Conservation (phyloP, 1,140 invertebrate species). For the Tribolium madens region DNA sequence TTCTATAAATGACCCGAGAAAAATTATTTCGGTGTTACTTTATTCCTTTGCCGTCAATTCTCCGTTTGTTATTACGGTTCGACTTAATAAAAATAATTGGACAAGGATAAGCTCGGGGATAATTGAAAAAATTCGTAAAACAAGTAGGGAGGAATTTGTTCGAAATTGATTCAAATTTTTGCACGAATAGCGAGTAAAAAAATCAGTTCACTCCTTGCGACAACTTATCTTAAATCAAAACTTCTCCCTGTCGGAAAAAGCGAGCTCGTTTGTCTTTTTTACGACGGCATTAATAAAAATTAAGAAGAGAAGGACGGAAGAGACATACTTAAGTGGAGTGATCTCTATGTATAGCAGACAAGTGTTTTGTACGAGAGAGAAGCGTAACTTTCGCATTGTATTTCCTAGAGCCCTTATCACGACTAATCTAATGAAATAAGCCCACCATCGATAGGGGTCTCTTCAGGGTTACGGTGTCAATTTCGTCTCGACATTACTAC, state of each 20-base stretch:
- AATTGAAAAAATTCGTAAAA: not conserved
- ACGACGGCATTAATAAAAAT: slow-evolving; percentile 17
- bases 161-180: not conserved
- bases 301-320: not conserved
- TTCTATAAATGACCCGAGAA: slow-evolving; percentile 18
- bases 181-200: not conserved
- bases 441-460: slow-evolving; percentile 22
- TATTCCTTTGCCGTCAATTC: not conserved
- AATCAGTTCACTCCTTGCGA: slow-evolving; percentile 7
- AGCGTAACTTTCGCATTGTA: slow-evolving; percentile 11
- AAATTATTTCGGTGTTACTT: slow-evolving; percentile 29
- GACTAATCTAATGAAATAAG: slow-evolving; percentile 35
- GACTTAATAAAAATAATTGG: slow-evolving; percentile 28
- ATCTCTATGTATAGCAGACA: not conserved
- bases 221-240: slow-evolving; percentile 1
- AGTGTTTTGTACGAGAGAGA: not conserved
- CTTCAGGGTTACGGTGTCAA: slow-evolving; percentile 26
- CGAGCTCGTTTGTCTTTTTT: slow-evolving; percentile 14
- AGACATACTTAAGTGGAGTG: slow-evolving; percentile 8
- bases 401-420: slow-evolving; percentile 3
- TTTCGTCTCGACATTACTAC: slow-evolving; percentile 20
- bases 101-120: not conserved
- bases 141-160: not conserved
- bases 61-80: not conserved
- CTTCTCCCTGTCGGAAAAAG: not conserved